Base-by-base conservation (phyloP, 2,797 vertebrate genomes). In the Sorex maritimensis region DNA sequence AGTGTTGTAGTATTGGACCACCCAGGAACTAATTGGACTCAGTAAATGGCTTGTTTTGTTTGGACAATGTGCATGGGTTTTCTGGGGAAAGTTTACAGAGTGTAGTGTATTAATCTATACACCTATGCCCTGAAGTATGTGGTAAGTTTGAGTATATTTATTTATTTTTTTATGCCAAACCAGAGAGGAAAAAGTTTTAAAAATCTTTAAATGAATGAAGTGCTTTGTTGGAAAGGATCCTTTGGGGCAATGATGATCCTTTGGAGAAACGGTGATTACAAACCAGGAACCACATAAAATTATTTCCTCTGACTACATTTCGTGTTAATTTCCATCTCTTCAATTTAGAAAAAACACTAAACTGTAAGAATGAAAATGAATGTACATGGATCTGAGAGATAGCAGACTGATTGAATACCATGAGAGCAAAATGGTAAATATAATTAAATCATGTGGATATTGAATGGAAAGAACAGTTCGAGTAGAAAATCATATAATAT, bases 21-120 rank as follows among this genome's bases (percentile, higher is more conserved):
- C 87, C 88, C 89, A 94, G 46, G n/a, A 91, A 75, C 14, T 95
- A 72, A 73, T 23, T 94, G 63, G 13, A 81, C n/a, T 81, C 69
- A 28, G 69, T 28, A 55, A 69, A 85, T 65, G 12, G 46, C 52
- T 41, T 93, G 72, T 80, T 88, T 49, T 68, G 2, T 79, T 82
- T 92, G 24, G 52, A 88, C 63, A 63, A 52, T 71, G 12, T 75
- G 44, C 73, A 14, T 69, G 61, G 68, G 58, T 89, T 68, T 95
- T 94, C 78, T 58, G 23, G 1, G 15, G 91, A 55, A 84, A 85
- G 26, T 7, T 81, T 79, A 91, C 28, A 73, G 74, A 94, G 49
- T 26, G 34, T 44, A 30, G 4, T 63, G 73, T 49, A 52, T 24
- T 83, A 86, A 86, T 80, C 79, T 89, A 81, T 61, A 46, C 44